Evolutionary conservation across 1,140 invertebrate species (phyloP), one percentile per base, ranked within the genome.

Genomic region (Trinorchestia longiramus): DNA sequence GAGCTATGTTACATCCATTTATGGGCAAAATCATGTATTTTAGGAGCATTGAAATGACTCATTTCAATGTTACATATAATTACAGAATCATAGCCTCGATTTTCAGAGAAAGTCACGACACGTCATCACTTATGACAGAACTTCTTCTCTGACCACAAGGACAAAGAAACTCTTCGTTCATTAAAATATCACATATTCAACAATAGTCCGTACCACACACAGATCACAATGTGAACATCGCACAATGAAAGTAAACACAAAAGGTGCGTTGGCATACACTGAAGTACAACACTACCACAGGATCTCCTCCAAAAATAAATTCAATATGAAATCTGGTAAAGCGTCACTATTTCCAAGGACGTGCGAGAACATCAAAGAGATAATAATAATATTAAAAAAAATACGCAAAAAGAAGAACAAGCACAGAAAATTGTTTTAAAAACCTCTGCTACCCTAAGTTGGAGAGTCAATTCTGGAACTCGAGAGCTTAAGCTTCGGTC

Each of bases 121-220:
- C n/a, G n/a, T n/a, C n/a, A n/a, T n/a, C n/a, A n/a, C n/a, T n/a
- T n/a, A n/a, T n/a, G n/a, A n/a, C n/a, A n/a, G n/a, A n/a, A n/a
- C n/a, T 53, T 19, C 47, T 53, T 53, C 19, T 53, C 47, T 53
- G 19, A 28, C 36, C 8, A 77, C 36, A 36, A 77, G 62, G 62
- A 77, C 3, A 77, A 3, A 77, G 28, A 77, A 77, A 77, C 62
- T 77, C 62, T 23, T 3, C 1, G 62, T 28, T 77, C 62, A 77
- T 77, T 77, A 77, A 77, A 77, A 77, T 77, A 77, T 77, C 62
- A 77, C 62, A 77, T 77, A 77, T 77, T 77, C 62, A 77, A 77
- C 62, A 77, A 77, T 28, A 77, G 36, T 77, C 11, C 28, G 62
- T 36, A 77, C 62, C 62, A 77, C 62, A 77, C 62, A 77, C 15